Percentiles rank a stretch among this genome's conserved stretches.
Conservation (phyloP, 2,888 invertebrate genomes). For the Trachelus tabidus region DNA sequence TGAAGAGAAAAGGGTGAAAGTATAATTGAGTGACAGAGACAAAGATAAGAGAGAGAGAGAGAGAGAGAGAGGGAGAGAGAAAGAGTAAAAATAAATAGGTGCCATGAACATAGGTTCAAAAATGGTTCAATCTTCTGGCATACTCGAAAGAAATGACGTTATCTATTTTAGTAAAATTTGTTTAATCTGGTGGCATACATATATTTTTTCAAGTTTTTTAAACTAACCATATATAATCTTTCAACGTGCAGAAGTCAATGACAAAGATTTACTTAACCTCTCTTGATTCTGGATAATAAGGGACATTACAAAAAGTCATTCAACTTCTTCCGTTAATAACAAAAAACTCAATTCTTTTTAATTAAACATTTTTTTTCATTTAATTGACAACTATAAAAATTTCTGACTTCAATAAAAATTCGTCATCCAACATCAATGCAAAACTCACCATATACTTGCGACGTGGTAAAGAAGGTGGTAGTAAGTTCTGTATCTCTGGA, state of each 20-base stretch:
- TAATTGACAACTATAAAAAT: slow-evolving; percentile 10
- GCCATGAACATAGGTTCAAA: slow-evolving; percentile 29
- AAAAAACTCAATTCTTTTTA: not conserved
- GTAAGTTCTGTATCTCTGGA: slow-evolving; percentile 6
- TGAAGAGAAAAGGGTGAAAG: slow-evolving; percentile 8
- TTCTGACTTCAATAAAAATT: not conserved
- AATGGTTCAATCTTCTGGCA: not conserved
- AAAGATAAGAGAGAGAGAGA: not conserved
- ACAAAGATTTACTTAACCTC: not conserved
- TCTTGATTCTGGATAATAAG: not conserved
- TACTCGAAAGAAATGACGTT: not conserved
- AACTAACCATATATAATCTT: not conserved
- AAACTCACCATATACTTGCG: slow-evolving; percentile 24
- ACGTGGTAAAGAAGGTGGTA: slow-evolving; percentile 24
- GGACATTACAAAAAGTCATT: not conserved
- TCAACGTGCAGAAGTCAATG: not conserved
- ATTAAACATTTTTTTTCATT: not conserved
- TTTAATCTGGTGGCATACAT: not conserved
- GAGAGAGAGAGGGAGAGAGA: not conserved
- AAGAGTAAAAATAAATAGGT: slow-evolving; percentile 25
- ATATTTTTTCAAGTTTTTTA: not conserved
- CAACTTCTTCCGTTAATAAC: not conserved
- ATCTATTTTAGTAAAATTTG: not conserved
- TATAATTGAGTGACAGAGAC: not conserved
- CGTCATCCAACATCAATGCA: not conserved